Percentiles rank a stretch among this genome's conserved stretches.
phyloP scores from a whole-genome alignment of 2,797 vertebrate genomes.

The Muraenolepis orangiensis region DNA sequence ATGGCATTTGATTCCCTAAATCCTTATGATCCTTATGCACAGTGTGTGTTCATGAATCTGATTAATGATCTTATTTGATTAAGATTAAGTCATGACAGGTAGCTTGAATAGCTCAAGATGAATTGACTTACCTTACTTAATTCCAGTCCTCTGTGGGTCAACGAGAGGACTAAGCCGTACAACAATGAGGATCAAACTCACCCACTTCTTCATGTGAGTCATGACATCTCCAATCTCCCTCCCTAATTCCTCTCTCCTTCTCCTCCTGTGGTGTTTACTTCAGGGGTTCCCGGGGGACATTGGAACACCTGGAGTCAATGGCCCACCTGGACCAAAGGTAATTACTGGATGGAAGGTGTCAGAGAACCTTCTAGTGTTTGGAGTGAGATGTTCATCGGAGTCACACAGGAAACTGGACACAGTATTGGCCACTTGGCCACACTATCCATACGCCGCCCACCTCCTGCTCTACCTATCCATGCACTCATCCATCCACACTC shows the following conservation, averaged over 20 bases:
- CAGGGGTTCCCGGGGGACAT: constrained; percentile 99
- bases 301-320: constrained; percentile 90
- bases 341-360: not conserved
- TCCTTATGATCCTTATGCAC: not conserved
- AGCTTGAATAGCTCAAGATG: not conserved
- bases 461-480: too few relatives aligned
- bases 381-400: too few relatives aligned
- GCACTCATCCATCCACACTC: too few relatives aligned
- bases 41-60: not conserved
- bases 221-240: constrained; percentile 12
- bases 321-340: constrained; percentile 93
- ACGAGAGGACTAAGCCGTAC: too few relatives aligned
- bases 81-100: too few relatives aligned
- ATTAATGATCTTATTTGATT: too few relatives aligned
- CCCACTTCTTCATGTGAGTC: constrained; percentile 20
- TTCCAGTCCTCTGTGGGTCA: not conserved
- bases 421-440: not conserved
- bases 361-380: too few relatives aligned
- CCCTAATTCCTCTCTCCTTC: not conserved
- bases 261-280: constrained; percentile 37
- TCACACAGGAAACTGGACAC: not conserved
- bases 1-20: not conserved
- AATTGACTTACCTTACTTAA: not conserved
- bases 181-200: not conserved
- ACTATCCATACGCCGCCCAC: too few relatives aligned